Evolutionary conservation across 2,888 invertebrate species (phyloP), one percentile per base, ranked within the genome.

Genomic region (Clunio marinus): DNA sequence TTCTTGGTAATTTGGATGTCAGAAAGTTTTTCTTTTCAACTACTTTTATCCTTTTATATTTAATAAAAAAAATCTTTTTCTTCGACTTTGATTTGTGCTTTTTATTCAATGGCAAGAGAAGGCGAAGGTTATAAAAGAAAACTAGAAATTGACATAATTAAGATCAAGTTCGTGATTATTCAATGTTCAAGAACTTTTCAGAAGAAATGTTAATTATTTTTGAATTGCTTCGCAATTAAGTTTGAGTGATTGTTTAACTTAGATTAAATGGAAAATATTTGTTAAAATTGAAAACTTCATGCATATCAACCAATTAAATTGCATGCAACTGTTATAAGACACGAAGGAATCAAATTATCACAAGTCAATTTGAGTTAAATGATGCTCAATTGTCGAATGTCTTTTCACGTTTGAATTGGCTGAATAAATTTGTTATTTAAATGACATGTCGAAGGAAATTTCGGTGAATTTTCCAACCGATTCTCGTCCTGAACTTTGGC

Each of bases 401-500:
- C 27, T 57, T 8, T 57, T 27, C 57, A 25, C 25, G 57, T 10
- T 57, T 15, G 57, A 66, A 32, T 28, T 51, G 46, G 35, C 27
- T n/a, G n/a, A n/a, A n/a, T 66, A 66, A 66, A 66, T 66, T 66
- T 55, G 55, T 66, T 66, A 66, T 66, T 66, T 35, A 66, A 66
- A 66, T 46, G 66, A 55, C 55, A 66, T n/a, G 27, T n/a, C n/a
- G n/a, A n/a, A 32, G 32, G 32, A 32, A 32, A 10, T 10, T 5
- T 7, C 27, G 25, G 57, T 24, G 27, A 27, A 25, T 57, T n/a
- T n/a, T n/a, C n/a, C n/a, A n/a, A n/a, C n/a, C n/a, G n/a, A 27
- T 24, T 66, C 32, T 66, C 22, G 46, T 59, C 32, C 10, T 22
- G 8, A 8, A 13, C 32, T 22, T 51, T 25, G 17, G 7, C 28